Evolutionary conservation across 2,888 invertebrate species (phyloP).

Genomic region (Aphelenchoides bicaudatus): DNA sequence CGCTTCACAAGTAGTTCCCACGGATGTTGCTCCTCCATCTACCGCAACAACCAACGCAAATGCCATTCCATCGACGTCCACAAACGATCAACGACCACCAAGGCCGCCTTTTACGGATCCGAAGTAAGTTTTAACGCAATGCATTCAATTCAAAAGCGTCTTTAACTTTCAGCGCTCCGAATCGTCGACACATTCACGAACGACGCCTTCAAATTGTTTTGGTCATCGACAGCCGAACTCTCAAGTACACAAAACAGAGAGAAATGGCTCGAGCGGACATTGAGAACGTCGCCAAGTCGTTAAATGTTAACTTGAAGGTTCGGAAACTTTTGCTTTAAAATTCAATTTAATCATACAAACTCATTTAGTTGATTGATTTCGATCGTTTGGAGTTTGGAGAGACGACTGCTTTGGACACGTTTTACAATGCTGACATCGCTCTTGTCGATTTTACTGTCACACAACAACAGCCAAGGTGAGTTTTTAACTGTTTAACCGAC

Average conservation of each 20-base stretch:
- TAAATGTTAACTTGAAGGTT: conserved; percentile 33
- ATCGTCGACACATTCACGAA: background rate
- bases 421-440: conserved; percentile 97
- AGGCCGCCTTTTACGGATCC: too few relatives aligned
- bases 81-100: too few relatives aligned
- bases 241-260: conserved; percentile 47
- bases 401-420: conserved; percentile 84
- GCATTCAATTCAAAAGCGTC: conserved; percentile 2
- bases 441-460: conserved; percentile 85
- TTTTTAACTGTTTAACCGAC: too few relatives aligned
- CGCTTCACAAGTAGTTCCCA: conserved; percentile 1
- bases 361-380: conserved; percentile 67
- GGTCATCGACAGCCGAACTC: conserved; percentile 56
- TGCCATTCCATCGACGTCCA: too few relatives aligned
- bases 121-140: too few relatives aligned
- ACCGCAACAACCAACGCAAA: background rate
- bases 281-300: conserved; percentile 51
- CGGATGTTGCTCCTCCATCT: background rate
- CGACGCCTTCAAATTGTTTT: conserved; percentile 55
- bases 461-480: conserved; percentile 85
- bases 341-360: background rate
- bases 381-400: conserved; percentile 96
- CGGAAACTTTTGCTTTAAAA: background rate
- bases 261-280: conserved; percentile 54
- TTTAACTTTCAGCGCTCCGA: background rate